A percentile compares a stretch with the other conserved stretches of the same genome.
These are phyloP conservation scores for Cinclus cinclus DNA, from an alignment of 2,113 vertebrate genomes.

Conservation along the genomic window DNA sequence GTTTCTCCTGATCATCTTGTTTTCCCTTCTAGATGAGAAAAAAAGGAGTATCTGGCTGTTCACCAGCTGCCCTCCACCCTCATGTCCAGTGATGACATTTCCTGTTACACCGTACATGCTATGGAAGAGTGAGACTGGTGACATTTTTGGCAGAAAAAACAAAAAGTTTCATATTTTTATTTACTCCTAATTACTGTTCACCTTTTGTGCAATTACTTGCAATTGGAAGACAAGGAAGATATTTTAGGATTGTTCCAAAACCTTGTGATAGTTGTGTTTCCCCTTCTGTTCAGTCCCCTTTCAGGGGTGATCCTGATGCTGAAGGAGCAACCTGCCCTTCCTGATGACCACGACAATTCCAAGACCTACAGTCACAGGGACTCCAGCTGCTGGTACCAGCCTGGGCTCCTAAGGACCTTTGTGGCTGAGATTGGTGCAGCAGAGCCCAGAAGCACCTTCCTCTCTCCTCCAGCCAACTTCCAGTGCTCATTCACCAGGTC, in stretches of 20 bases:
- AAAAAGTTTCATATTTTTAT: background rate
- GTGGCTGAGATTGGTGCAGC: background rate
- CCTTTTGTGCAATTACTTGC: background rate
- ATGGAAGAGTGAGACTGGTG: background rate
- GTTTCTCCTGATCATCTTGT: background rate
- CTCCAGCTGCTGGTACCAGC: background rate
- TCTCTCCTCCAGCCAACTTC: background rate
- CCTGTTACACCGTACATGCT: slow-evolving; percentile 35
- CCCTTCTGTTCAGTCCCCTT: background rate
- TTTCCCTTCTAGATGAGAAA: slow-evolving; percentile 9
- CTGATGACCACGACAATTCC: background rate
- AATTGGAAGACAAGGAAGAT: background rate
- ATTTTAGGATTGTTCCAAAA: background rate
- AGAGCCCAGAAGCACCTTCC: background rate
- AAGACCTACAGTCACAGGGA: background rate
- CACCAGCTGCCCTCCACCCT: slow-evolving; percentile 49
- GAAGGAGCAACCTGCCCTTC: background rate
- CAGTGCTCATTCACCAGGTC: background rate
- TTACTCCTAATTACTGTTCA: background rate
- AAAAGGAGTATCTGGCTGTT: background rate
- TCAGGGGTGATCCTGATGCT: rapidly evolving
- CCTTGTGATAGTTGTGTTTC: background rate
- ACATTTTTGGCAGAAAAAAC: background rate
- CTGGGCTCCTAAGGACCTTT: background rate
- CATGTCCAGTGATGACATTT: slow-evolving; percentile 26